Base-by-base conservation (phyloP, 2,888 invertebrate species). In the Piscicola geometra region DNA sequence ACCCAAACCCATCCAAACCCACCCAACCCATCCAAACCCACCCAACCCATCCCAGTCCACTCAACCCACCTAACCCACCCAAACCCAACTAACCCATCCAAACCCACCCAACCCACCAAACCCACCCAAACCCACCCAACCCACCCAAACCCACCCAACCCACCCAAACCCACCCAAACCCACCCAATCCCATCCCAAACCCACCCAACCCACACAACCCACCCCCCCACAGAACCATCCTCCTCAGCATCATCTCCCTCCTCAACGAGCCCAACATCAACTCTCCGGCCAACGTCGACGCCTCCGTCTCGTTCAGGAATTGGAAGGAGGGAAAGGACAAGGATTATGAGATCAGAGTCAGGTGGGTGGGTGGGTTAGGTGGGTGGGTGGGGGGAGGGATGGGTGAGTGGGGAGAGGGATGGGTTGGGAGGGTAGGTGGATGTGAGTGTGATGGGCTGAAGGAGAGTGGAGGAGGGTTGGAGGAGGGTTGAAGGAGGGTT, bases 221-320 rank as follows among this genome's bases (percentile, higher is more conserved):
- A 56, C 60, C 32, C 12, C 30, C 1, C 81, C 81, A 72, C 80
- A 86, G 97, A 86, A 99, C 99, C 72, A 95, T 99, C 82, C 89
- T 99, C 80, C 89, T 99, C 78, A 98, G 97, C 78, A 99, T 99
- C 82, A 99, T 99, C 84, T 99, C 98, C n/a, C 89, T 99, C 80
- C 89, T 99, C 83, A 99, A 99, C 88, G 99, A 99, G 88, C 99
- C 99, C 80, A 99, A 99, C 88, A 99, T 98, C 80, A 98, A 92
- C 88, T 98, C 97, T 83, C 99, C 99, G 68, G 99, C 99, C 81
- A 99, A 99, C 86, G 99, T 99, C 33, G 99, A 99, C 88, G 99
- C 99, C 64, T 97, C 97, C 76, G 98, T 99, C 77, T 98, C 98
- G 96, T 99, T 76, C 77, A 70, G 80, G 30, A 92, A 95, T 86